Evolutionary conservation across 2,113 vertebrate species (phyloP).

Genomic region (Chaenogobius annularis): DNA sequence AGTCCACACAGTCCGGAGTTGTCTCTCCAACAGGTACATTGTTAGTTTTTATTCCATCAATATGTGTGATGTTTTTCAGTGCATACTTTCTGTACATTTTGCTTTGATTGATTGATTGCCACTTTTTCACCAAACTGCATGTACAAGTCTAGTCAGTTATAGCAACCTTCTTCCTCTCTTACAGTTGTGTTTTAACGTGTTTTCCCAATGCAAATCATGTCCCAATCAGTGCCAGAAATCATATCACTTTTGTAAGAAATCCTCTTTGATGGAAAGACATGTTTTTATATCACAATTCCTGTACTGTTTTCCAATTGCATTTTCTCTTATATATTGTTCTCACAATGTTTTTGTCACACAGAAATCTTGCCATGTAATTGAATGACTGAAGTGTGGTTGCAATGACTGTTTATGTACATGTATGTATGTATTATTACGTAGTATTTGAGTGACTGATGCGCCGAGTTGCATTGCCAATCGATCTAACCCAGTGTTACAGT

Average conservation of each 20-base stretch:
- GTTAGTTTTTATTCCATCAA: constrained; percentile 40
- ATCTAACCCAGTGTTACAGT: constrained; percentile 56
- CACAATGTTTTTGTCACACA: constrained; percentile 58
- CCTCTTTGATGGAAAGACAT: constrained; percentile 51
- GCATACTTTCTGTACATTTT: constrained; percentile 14
- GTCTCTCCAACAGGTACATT: too few species aligned
- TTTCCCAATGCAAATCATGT: constrained; percentile 35
- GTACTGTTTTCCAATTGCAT: constrained; percentile 48
- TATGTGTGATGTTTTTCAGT: constrained; percentile 18
- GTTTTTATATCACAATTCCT: constrained; percentile 42
- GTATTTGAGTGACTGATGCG: constrained; percentile 38
- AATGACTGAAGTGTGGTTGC: constrained; percentile 37
- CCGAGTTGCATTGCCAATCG: constrained; percentile 64
- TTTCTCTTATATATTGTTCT: constrained; percentile 37
- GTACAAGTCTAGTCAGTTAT: constrained; percentile 23
- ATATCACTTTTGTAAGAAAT: constrained; percentile 55
- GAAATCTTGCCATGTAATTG: constrained; percentile 41
- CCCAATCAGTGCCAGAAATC: constrained; percentile 64
- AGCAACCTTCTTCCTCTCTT: not conserved
- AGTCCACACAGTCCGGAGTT: too few species aligned
- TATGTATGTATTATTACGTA: constrained; percentile 29
- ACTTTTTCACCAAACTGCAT: constrained; percentile 42
- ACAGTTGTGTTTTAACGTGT: constrained; percentile 30
- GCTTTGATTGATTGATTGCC: not conserved
- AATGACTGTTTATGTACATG: constrained; percentile 3